Base-by-base conservation (phyloP, 2,797 vertebrate genomes). In the Pogonophryne albipinna region DNA sequence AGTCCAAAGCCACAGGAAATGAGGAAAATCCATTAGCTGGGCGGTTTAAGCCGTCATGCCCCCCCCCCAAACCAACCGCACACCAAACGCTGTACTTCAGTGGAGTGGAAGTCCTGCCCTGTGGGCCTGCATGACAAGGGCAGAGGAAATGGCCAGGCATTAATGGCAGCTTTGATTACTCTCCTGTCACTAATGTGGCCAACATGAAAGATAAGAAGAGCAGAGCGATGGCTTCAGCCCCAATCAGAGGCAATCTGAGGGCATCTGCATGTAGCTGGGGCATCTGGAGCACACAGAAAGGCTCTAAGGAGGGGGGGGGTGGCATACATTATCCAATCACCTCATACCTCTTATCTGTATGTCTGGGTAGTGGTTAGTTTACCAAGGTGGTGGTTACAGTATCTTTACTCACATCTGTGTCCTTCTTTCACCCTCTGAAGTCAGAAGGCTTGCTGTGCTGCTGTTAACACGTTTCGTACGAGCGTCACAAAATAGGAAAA, bases 91-190 rank as follows among this genome's bases (percentile, higher is more conserved):
- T 65, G 59, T 67, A 49, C 78, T 78, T 63, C n/a, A 61, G 80
- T 79, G 57, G 64, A 50, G 51, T 79, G 78, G 67, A 75, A 81
- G 69, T 64, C 44, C 51, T 89, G 82, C 89, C 86, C 87, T 10
- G 61, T 82, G 89, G 91, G 87, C 82, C 81, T 68, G 61, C 66
- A 83, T 76, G 87, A 86, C 87, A 79, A 87, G 87, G 84, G 81
- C 79, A 85, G 83, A 88, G 92, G 87, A 93, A 92, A 93, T 91
- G 89, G 85, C 77, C 64, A n/a, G 61, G 82, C 83, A 86, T 90
- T 94, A 93, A 91, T 88, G 89, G 89, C 79, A 47, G 82, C 90
- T 91, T 91, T 93, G 92, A 94, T 92, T 93, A 91, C 90, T 87
- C 86, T 93, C 83, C 86, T 90, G 88, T 92, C 89, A 91, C 91